Evolutionary conservation across 2,113 vertebrate genomes (phyloP).

Genomic region (Cnemophilus loriae): DNA sequence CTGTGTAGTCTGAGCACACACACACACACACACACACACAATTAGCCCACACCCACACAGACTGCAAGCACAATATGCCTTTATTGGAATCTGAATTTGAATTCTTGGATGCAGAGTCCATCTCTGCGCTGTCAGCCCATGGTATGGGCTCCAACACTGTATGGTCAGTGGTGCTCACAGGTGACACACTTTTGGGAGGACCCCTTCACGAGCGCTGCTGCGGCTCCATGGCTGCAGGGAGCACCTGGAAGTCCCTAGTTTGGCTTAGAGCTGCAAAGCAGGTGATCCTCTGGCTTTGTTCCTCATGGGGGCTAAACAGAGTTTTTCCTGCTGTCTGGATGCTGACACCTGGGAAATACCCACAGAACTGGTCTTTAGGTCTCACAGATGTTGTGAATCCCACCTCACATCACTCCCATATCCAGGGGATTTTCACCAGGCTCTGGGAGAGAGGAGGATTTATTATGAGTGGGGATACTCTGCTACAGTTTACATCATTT

Average conservation of each 20-base stretch:
- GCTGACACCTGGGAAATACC: not conserved
- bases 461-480: not conserved
- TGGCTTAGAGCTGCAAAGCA: not conserved
- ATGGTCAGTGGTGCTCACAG: not conserved
- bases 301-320: not conserved
- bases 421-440: not conserved
- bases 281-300: not conserved
- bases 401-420: not conserved
- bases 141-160: not conserved
- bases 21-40: not conserved
- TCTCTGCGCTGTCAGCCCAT: not conserved
- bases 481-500: not conserved
- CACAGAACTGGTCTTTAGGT: not conserved
- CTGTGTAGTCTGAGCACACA: not conserved
- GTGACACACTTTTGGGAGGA: not conserved
- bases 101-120: not conserved
- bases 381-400: not conserved
- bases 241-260: not conserved
- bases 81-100: not conserved
- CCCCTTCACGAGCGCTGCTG: not conserved
- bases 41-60: rapidly evolving
- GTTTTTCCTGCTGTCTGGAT: not conserved
- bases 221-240: not conserved
- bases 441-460: not conserved
- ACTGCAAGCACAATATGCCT: not conserved